phyloP scores from a whole-genome alignment of 2,113 vertebrate genomes.

The Pluvianellus socialis region DNA sequence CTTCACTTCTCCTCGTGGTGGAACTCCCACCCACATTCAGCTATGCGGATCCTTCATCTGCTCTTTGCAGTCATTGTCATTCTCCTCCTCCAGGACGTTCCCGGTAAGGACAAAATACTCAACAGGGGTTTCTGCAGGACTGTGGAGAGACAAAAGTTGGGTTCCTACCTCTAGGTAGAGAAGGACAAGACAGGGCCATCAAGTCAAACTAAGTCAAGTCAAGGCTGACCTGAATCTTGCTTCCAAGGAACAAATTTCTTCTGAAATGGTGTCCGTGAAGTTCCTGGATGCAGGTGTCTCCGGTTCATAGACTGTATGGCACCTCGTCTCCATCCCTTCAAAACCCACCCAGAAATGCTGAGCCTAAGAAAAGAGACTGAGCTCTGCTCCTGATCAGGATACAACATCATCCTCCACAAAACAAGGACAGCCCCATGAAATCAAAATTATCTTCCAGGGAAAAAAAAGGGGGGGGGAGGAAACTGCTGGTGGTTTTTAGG shows the following conservation, averaged over 20 bases:
- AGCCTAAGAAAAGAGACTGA: neutral
- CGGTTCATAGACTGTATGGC: fast-evolving
- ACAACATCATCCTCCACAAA: neutral
- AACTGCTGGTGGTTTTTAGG: too few relatives aligned
- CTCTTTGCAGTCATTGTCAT: neutral
- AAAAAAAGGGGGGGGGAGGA: neutral
- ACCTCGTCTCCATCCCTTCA: neutral
- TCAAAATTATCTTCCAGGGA: neutral
- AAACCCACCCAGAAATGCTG: neutral
- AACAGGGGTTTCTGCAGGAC: neutral
- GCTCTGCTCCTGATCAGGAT: neutral
- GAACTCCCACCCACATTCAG: neutral
- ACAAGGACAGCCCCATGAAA: neutral
- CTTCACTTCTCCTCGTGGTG: neutral
- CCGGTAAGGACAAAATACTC: slow-evolving; percentile 38
- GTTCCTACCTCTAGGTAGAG: neutral
- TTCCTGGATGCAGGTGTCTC: neutral
- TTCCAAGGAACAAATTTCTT: neutral
- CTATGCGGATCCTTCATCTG: slow-evolving; percentile 45
- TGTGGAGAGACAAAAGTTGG: neutral
- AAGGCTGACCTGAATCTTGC: neutral
- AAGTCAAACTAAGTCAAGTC: neutral
- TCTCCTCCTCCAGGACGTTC: slow-evolving; percentile 5
- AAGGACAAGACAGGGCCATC: neutral
- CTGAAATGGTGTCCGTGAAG: neutral